Evolutionary conservation across 53 echinoderm and acorn worm species (phyloP), one percentile per base, ranked within the genome.

Genomic region (Astropecten irregularis): DNA sequence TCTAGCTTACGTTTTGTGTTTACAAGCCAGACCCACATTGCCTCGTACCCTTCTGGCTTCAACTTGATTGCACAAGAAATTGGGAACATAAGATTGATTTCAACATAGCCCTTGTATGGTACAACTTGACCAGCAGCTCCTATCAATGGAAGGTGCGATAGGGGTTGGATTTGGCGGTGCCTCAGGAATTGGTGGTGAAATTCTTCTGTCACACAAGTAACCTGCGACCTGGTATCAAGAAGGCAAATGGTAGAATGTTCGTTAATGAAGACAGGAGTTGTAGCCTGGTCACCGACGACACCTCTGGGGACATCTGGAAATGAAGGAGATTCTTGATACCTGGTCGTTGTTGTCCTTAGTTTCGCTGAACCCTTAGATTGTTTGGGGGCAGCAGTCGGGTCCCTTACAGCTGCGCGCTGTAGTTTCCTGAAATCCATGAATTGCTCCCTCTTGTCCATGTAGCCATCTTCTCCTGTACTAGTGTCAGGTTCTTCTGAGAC

Each of bases 401-500:
- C 73, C 42, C 38, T 59, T 73, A 71, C 42, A 58, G 83, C 18
- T 73, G 74, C 53, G 83, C 73, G 25, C 20, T 28, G 22, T 34
- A 66, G 76, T 88, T 88, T 88, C 89, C 89, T 83, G 57, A 33
- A 56, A 25, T 56, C 11, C 18, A 9, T 3, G 3, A 4, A 11
- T 28, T 56, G 7, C 27, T 0, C 3, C 9, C 16, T 33, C 47
- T 33, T 56, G n/a, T 66, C 14, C 84, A 57, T 5, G 38, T 38
- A 8, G 40, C 48, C 66, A 89, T 40, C 36, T 40, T 66, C 0
- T 61, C 32, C n/a, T n/a, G n/a, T n/a, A n/a, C n/a, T n/a, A n/a
- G n/a, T n/a, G n/a, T n/a, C n/a, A n/a, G n/a, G n/a, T n/a, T n/a
- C n/a, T n/a, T n/a, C n/a, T n/a, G n/a, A n/a, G n/a, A n/a, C n/a